phyloP scores from a whole-genome alignment of 1,140 invertebrate genomes.

The Pseudomyrmex dendroicus region DNA sequence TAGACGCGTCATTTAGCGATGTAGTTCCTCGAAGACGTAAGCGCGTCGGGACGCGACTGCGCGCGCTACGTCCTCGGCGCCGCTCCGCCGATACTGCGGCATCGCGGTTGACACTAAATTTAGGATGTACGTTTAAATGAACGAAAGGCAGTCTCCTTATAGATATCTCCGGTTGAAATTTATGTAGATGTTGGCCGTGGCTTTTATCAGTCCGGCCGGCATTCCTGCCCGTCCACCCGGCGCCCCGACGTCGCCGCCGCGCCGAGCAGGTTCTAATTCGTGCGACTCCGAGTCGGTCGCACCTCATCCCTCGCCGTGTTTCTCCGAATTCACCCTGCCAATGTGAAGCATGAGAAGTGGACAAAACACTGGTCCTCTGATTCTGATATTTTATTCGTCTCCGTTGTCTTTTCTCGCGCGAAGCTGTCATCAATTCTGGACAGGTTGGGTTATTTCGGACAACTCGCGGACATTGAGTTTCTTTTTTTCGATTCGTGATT shows the following conservation, averaged over 20 bases:
- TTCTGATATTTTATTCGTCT: not conserved
- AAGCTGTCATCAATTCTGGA: no score
- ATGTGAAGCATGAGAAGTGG: not conserved
- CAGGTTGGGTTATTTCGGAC: no score
- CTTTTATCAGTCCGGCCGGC: slow-evolving; percentile 84
- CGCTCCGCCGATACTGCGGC: slow-evolving; percentile 63
- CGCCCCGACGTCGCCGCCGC: slow-evolving; percentile 83
- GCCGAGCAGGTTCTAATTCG: slow-evolving; percentile 84
- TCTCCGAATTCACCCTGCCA: slow-evolving; percentile 14
- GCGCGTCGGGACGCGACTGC: slow-evolving; percentile 49
- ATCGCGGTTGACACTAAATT: slow-evolving; percentile 78
- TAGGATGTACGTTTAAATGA: slow-evolving; percentile 84
- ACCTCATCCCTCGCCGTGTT: slow-evolving; percentile 42
- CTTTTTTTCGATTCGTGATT: no score
- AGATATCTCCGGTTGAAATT: slow-evolving; percentile 84
- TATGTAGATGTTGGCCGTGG: slow-evolving; percentile 85
- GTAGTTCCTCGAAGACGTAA: slow-evolving; percentile 23
- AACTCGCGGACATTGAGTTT: no score
- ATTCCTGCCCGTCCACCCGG: slow-evolving; percentile 84
- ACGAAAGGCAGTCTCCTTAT: slow-evolving; percentile 79
- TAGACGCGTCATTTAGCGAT: not conserved
- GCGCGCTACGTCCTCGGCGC: slow-evolving; percentile 61
- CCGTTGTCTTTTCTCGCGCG: no score
- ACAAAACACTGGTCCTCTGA: not conserved
- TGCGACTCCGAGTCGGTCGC: slow-evolving; percentile 75